Evolutionary conservation across 64 coral and sea anemone species (phyloP).

Genomic region (Platygyra sinensis): DNA sequence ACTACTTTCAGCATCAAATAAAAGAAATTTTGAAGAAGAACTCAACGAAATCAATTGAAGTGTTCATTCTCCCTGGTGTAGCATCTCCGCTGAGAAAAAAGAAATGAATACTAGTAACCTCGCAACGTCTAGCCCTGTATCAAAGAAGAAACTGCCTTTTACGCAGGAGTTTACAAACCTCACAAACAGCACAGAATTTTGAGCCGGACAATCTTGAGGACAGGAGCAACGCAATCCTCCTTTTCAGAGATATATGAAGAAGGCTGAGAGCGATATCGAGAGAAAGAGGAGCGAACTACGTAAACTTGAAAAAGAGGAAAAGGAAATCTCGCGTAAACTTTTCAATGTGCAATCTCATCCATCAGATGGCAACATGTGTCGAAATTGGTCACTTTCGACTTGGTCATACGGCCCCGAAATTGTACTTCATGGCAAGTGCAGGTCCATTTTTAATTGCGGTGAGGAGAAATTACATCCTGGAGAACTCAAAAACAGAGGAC

Average conservation of each 20-base stretch:
- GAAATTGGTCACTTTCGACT: constrained; percentile 55
- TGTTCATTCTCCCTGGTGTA: constrained; percentile 17
- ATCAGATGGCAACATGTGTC: constrained; percentile 48
- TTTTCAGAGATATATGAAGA: constrained; percentile 44
- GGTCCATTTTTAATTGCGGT: constrained; percentile 34
- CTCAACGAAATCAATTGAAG: constrained; percentile 44
- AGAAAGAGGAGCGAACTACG: constrained; percentile 22
- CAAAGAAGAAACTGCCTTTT: not conserved
- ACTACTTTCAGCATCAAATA: constrained; percentile 38
- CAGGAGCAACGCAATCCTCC: constrained; percentile 24
- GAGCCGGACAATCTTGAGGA: not conserved
- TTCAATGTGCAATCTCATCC: constrained; percentile 34
- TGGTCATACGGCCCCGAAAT: constrained; percentile 46
- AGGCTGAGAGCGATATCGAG: constrained; percentile 25
- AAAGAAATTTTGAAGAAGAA: constrained; percentile 39
- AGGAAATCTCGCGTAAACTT: constrained; percentile 18
- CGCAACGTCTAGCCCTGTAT: too few relatives aligned
- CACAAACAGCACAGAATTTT: not conserved
- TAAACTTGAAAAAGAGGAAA: constrained; percentile 37
- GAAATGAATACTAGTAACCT: too few relatives aligned
- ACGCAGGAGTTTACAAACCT: not conserved
- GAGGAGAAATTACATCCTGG: constrained; percentile 57
- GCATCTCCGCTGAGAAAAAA: too few relatives aligned
- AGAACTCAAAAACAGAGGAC: constrained; percentile 33
- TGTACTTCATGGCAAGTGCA: constrained; percentile 41